Evolutionary conservation across 2,888 invertebrate species (phyloP), one percentile per base, ranked within the genome.

Genomic region (Pinctada fucata): DNA sequence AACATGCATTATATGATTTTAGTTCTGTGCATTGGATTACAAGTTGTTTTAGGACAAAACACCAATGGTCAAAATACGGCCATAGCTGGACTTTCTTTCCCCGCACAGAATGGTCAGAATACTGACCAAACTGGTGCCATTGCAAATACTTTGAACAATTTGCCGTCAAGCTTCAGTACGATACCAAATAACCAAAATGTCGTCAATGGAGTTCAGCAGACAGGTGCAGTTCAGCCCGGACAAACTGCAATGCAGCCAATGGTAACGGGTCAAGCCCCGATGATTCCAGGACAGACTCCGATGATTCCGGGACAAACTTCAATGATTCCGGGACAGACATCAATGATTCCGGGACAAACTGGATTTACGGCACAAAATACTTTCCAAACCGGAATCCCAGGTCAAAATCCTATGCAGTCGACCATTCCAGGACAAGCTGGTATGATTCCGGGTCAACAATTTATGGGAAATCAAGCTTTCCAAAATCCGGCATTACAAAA

Each of bases 391-490:
- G 58, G 58, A 8, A 52, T 52, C 6, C 5, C 10, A 10, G 58
- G 58, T 8, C n/a, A n/a, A n/a, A n/a, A n/a, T n/a, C n/a, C n/a
- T n/a, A n/a, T n/a, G n/a, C n/a, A n/a, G n/a, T n/a, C n/a, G n/a
- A n/a, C n/a, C n/a, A n/a, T n/a, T n/a, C n/a, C n/a, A n/a, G n/a
- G n/a, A n/a, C n/a, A n/a, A n/a, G 10, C 5, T 52, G 58, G 6
- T 5, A 52, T 52, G 58, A 10, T 52, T 52, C 58, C 58, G 58
- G 58, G 58, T 8, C 74, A 64, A 50, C 64, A 64, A 4, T 63
- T 48, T 50, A 65, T 49, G 31, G 74, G 74, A n/a, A 66, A 49
- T 66, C 16, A 65, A n/a, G 74, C 66, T 31, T 50, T 65, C 48
- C 45, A 65, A 8, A 58, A 47, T 31, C 16, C 49, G 31, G 66